phyloP scores from a whole-genome alignment of 2,888 invertebrate species.

The Podabrus alpinus region DNA sequence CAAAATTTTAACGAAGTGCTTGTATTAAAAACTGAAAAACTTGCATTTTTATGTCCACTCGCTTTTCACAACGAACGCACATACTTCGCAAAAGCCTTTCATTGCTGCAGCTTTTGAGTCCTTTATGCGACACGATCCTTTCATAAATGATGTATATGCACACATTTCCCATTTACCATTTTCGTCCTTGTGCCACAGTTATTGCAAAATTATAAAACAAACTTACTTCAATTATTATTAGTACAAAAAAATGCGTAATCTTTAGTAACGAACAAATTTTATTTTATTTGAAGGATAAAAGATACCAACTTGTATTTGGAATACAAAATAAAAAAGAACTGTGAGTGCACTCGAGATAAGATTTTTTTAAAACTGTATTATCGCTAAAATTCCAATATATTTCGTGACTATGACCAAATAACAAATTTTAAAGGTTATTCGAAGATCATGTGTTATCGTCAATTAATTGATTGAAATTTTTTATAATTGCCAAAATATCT shows the following conservation, averaged over 20 bases:
- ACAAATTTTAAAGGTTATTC: constrained; percentile 28
- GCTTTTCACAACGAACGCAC: neutral
- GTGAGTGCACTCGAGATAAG: constrained; percentile 5
- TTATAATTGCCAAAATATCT: constrained; percentile 16
- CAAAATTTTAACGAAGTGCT: neutral
- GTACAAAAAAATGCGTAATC: neutral
- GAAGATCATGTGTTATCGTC: constrained; percentile 19
- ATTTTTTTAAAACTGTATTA: neutral
- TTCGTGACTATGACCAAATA: constrained; percentile 19
- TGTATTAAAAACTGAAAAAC: neutral
- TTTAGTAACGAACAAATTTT: neutral
- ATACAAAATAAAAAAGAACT: neutral
- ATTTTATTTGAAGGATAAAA: neutral
- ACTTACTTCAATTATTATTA: neutral
- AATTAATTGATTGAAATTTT: constrained; percentile 6
- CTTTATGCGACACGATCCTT: neutral
- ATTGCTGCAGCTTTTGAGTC: neutral
- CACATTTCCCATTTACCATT: neutral
- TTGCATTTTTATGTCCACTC: neutral
- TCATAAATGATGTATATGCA: neutral
- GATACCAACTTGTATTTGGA: neutral
- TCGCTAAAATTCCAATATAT: constrained; percentile 3
- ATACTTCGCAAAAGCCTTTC: neutral
- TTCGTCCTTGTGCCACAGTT: neutral
- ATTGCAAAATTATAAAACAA: neutral